These are phyloP conservation scores for Thymelicus sylvestris DNA, from an alignment of 2,888 invertebrate genomes.

Conservation along the genomic window DNA sequence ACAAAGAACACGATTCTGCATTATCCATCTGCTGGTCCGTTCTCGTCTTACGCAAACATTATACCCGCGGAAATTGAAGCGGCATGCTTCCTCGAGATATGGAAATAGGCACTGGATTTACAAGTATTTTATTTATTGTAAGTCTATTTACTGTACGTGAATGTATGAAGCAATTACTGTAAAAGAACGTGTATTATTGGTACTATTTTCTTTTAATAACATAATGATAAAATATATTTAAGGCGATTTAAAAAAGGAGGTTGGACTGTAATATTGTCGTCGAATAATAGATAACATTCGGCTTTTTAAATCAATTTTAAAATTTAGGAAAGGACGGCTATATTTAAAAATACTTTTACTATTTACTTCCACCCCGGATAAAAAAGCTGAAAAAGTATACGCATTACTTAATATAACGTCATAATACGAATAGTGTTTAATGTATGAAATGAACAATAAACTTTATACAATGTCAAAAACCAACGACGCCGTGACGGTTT, in stretches of 20 bases:
- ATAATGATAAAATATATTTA: too few species aligned
- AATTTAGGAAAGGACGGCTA: too few species aligned
- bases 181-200: neutral
- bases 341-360: too few species aligned
- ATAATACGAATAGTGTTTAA: neutral
- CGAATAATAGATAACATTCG: too few species aligned
- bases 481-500: neutral
- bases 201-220: neutral
- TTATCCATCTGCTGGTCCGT: constrained; percentile 6
- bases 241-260: too few species aligned
- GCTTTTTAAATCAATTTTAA: too few species aligned
- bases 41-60: constrained; percentile 27
- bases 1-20: constrained; percentile 22
- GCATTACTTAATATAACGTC: neutral
- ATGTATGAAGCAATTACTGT: neutral
- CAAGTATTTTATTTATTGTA: neutral
- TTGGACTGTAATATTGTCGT: too few species aligned
- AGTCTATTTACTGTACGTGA: neutral
- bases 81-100: constrained; percentile 15
- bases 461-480: neutral
- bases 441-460: neutral
- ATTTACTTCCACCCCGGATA: too few species aligned
- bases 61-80: constrained; percentile 28
- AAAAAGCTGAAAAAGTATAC: too few species aligned
- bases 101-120: constrained; percentile 12